Conservation (phyloP, 2,888 invertebrate genomes). For the Glaucopsyche alexis region DNA sequence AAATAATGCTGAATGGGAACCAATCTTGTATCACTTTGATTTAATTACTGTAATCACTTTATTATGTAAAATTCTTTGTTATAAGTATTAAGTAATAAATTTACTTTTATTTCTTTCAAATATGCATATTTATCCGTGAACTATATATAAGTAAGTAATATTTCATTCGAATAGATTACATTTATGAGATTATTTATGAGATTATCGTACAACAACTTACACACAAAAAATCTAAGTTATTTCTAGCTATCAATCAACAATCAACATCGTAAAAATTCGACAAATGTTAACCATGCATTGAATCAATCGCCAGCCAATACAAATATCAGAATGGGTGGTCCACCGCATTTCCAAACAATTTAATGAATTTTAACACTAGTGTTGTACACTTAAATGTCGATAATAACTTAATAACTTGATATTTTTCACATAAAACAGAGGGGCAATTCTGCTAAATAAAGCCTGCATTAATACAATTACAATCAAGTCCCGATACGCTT, state of each 20-base stretch:
- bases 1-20: too few species aligned
- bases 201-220: background rate
- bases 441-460: too few species aligned
- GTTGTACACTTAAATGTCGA: background rate
- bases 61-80: too few species aligned
- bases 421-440: background rate
- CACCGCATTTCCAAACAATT: background rate
- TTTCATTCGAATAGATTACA: background rate
- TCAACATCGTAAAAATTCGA: slow-evolving; percentile 13
- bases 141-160: background rate
- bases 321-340: slow-evolving; percentile 21
- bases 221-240: background rate
- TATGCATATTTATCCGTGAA: too few species aligned
- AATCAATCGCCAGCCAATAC: background rate
- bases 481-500: too few species aligned
- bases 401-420: background rate
- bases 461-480: too few species aligned
- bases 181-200: background rate
- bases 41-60: too few species aligned
- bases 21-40: too few species aligned
- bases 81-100: too few species aligned
- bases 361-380: slow-evolving; percentile 4
- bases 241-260: background rate
- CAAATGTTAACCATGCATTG: background rate
- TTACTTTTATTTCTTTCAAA: too few species aligned